These are phyloP conservation scores for Tylochromis polylepis DNA, from an alignment of 2,113 vertebrate species.

Conservation along the genomic window DNA sequence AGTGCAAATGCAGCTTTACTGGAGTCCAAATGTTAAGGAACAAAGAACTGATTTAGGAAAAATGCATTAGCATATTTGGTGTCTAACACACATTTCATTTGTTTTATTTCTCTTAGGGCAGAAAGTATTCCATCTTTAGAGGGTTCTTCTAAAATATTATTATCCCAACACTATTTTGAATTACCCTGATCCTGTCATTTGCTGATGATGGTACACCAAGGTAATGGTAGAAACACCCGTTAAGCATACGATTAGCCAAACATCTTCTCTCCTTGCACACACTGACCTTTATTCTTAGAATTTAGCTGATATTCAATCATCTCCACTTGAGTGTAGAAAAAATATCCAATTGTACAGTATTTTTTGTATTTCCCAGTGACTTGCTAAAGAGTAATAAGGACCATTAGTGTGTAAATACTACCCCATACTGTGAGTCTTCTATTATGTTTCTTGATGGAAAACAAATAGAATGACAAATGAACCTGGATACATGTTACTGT, in stretches of 20 bases:
- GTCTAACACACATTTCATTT: background rate
- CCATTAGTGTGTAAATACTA: background rate
- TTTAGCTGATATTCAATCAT: background rate
- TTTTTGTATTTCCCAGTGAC: background rate
- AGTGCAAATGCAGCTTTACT: constrained; percentile 15
- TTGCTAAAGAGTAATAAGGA: background rate
- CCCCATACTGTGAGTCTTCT: background rate
- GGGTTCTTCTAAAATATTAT: background rate
- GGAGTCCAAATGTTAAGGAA: background rate
- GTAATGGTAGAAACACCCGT: background rate
- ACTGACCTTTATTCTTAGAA: background rate
- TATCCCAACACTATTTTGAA: background rate
- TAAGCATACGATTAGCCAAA: background rate
- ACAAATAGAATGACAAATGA: constrained; percentile 16
- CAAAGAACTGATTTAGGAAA: background rate
- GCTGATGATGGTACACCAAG: background rate
- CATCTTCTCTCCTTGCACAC: background rate
- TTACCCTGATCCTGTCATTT: constrained; percentile 2
- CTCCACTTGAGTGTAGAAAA: background rate
- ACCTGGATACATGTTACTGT: background rate
- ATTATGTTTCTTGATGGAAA: background rate
- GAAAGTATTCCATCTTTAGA: background rate
- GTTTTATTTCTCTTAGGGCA: background rate
- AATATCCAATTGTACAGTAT: background rate
- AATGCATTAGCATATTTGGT: background rate